phyloP scores from a whole-genome alignment of 2,113 vertebrate species.

The Podilymbus podiceps region DNA sequence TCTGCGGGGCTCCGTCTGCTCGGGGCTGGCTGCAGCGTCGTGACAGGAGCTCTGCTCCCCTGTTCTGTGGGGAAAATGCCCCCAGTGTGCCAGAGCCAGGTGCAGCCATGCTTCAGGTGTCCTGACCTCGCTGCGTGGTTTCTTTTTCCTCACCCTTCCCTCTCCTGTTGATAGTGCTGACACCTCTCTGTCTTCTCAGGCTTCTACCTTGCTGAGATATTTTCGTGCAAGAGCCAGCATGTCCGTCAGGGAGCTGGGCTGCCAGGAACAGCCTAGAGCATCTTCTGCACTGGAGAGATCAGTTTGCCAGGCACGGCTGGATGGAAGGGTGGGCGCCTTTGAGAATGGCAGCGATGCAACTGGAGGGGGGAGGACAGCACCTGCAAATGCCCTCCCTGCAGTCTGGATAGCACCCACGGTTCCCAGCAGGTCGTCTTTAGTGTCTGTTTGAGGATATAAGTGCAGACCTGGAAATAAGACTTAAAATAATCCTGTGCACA shows the following conservation, averaged over 20 bases:
- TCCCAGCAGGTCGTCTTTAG: background rate
- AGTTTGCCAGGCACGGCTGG: background rate
- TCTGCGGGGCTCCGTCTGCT: background rate
- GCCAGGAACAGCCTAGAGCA: background rate
- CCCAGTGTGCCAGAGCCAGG: fast-evolving
- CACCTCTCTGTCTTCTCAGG: background rate
- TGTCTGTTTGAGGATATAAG: background rate
- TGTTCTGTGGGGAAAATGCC: background rate
- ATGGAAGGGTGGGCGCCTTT: background rate
- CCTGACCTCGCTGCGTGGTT: background rate
- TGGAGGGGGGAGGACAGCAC: fast-evolving
- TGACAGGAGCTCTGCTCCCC: background rate
- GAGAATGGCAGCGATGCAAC: background rate
- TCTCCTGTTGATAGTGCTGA: background rate
- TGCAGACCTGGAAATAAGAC: background rate
- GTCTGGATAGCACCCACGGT: background rate
- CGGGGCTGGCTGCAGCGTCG: background rate
- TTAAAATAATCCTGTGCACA: background rate
- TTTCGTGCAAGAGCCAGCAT: background rate
- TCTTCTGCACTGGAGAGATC: background rate
- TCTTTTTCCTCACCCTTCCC: background rate
- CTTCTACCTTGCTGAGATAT: background rate
- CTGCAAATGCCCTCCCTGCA: background rate
- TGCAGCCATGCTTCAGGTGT: background rate
- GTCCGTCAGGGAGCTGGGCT: background rate